These are phyloP conservation scores for Rhamnusium bicolor DNA, from an alignment of 2,888 invertebrate species.

Conservation along the genomic window DNA sequence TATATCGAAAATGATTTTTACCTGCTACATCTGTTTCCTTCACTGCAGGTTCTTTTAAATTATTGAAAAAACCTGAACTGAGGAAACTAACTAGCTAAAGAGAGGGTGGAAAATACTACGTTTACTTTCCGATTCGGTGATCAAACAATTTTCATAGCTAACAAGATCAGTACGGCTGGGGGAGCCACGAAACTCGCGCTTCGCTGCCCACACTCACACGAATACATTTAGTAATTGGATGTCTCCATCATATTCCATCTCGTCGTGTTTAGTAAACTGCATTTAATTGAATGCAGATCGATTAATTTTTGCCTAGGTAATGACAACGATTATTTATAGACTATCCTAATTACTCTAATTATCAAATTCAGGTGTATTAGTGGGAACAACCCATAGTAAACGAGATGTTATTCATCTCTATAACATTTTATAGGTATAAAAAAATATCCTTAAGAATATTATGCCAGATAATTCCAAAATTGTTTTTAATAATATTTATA, in stretches of 20 bases:
- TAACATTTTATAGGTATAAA: no score
- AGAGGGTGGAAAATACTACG: slow-evolving; percentile 65
- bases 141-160: slow-evolving; percentile 72
- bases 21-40: neutral
- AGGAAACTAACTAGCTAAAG: slow-evolving; percentile 51
- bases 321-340: neutral
- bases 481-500: no score
- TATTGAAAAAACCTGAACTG: neutral
- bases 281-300: slow-evolving; percentile 24
- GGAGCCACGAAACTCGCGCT: slow-evolving; percentile 54
- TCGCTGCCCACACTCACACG: slow-evolving; percentile 56
- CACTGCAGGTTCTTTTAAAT: neutral
- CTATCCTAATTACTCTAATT: no score
- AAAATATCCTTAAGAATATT: no score
- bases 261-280: slow-evolving; percentile 25
- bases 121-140: slow-evolving; percentile 70
- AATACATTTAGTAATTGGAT: slow-evolving; percentile 62
- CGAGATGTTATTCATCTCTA: no score
- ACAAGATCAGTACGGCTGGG: slow-evolving; percentile 67
- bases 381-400: no score
- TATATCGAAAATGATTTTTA: neutral
- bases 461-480: no score
- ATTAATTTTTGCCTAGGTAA: slow-evolving; percentile 9
- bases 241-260: slow-evolving; percentile 34
- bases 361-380: no score